Evolutionary conservation across 2,113 vertebrate species (phyloP).

Genomic region (Campylorhamphus procurvoides): DNA sequence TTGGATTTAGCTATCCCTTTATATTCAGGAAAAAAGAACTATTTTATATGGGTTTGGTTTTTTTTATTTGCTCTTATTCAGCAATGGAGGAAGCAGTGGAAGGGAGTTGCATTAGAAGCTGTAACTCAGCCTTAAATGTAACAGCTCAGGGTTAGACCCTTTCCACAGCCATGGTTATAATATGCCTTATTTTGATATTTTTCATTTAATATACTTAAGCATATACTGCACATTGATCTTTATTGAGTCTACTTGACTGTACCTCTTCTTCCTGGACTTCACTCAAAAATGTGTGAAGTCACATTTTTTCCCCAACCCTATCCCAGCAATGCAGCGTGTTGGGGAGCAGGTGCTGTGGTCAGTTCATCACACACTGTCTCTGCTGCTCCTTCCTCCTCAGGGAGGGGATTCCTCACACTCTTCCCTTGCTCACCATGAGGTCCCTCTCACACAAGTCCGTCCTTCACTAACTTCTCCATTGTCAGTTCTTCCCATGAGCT

Average conservation of each 20-base stretch:
- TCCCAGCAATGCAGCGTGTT: not conserved
- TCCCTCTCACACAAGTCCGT: not conserved
- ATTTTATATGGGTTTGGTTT: not conserved
- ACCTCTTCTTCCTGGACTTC: not conserved
- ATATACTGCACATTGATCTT: not conserved
- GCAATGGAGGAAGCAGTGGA: not conserved
- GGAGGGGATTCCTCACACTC: not conserved
- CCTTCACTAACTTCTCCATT: not conserved
- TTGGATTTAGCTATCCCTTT: not conserved
- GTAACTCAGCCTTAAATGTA: not conserved
- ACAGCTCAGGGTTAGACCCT: not conserved
- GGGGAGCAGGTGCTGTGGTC: not conserved
- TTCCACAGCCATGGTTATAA: not conserved
- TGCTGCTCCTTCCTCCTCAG: not conserved
- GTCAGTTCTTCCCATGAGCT: not conserved
- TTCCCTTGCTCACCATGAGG: not conserved
- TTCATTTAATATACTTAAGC: not conserved
- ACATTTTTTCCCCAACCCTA: accelerated
- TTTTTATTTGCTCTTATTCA: not conserved
- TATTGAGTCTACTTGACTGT: not conserved
- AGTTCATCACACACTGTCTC: not conserved
- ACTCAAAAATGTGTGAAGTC: not conserved
- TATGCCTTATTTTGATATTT: not conserved
- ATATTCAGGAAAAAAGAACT: not conserved
- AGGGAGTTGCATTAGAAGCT: not conserved